Conservation (phyloP, 2,888 invertebrate species). For the Oscheius sp. region DNA sequence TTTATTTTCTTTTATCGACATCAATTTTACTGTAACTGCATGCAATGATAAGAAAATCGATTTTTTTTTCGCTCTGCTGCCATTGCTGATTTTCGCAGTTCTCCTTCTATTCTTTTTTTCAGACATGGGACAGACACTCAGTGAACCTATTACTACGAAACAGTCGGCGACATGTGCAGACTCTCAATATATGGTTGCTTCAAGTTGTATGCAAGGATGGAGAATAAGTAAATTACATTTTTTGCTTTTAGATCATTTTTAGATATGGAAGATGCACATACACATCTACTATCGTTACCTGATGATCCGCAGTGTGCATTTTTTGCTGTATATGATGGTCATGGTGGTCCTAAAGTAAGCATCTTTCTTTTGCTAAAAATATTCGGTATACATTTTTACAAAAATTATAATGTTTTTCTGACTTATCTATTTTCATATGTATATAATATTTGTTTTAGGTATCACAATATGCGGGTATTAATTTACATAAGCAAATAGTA, state of each 20-base stretch:
- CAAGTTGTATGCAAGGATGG: slow-evolving; percentile 99
- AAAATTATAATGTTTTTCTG: background rate
- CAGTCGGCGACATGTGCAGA: slow-evolving; percentile 66
- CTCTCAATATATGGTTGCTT: slow-evolving; percentile 79
- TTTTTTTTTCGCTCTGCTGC: background rate
- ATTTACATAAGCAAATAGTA: slow-evolving; percentile 90
- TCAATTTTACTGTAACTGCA: no score
- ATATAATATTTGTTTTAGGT: slow-evolving; percentile 75
- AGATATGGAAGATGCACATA: slow-evolving; percentile 97
- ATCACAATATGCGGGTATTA: slow-evolving; percentile 92
- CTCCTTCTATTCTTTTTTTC: slow-evolving; percentile 7
- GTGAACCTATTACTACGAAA: slow-evolving; percentile 88
- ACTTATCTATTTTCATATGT: background rate
- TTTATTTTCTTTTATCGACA: no score
- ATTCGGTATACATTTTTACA: background rate
- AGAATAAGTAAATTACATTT: slow-evolving; percentile 78
- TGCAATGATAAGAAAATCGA: slow-evolving; percentile 24
- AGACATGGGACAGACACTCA: slow-evolving; percentile 93
- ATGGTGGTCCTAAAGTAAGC: slow-evolving; percentile 77
- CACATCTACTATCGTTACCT: slow-evolving; percentile 83
- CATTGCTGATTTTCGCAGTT: background rate
- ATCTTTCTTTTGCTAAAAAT: background rate
- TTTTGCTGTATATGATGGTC: slow-evolving; percentile 96
- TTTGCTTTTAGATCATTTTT: slow-evolving; percentile 26
- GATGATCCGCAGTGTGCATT: slow-evolving; percentile 92